Evolutionary conservation across 53 echinoderm and acorn worm species (phyloP).

Genomic region (Paracentrotus lividus): DNA sequence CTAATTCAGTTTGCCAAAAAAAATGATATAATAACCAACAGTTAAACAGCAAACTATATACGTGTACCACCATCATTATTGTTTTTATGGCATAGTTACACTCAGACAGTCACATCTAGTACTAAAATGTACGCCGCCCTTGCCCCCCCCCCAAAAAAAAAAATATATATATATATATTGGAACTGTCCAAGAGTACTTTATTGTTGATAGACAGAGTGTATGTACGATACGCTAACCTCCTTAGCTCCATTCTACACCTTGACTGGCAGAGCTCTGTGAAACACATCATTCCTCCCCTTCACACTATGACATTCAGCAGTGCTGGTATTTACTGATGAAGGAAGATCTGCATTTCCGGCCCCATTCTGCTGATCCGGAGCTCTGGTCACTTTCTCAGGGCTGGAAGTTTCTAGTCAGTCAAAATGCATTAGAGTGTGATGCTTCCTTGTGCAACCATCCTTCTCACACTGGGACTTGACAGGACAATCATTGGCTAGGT

Average conservation of each 20-base stretch:
- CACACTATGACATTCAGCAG: constrained; percentile 63
- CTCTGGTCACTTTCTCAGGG: neutral
- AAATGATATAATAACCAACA: too few relatives aligned
- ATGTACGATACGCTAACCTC: too few relatives aligned
- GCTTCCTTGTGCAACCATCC: constrained; percentile 65
- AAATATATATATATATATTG: too few relatives aligned
- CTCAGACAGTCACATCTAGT: too few relatives aligned
- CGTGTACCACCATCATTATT: too few relatives aligned
- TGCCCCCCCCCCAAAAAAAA: too few relatives aligned
- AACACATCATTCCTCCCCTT: constrained; percentile 52
- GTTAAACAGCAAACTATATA: too few relatives aligned
- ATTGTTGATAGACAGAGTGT: too few relatives aligned
- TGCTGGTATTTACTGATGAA: constrained; percentile 4
- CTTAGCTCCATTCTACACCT: constrained; percentile 4
- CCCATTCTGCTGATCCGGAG: constrained; percentile 56
- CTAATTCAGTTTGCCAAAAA: too few relatives aligned
- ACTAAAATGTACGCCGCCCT: too few relatives aligned
- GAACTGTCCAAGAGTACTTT: too few relatives aligned
- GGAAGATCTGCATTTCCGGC: constrained; percentile 11
- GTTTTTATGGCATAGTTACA: too few relatives aligned
- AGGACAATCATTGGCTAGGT: constrained; percentile 63
- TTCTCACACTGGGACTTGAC: constrained; percentile 34
- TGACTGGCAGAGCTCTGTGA: constrained; percentile 71
- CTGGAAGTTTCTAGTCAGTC: constrained; percentile 21
- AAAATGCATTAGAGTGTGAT: constrained; percentile 65